Percentiles rank a stretch among this genome's conserved stretches.
Conservation (phyloP, 1,140 invertebrate species). For the Diabrotica undecimpunctata region DNA sequence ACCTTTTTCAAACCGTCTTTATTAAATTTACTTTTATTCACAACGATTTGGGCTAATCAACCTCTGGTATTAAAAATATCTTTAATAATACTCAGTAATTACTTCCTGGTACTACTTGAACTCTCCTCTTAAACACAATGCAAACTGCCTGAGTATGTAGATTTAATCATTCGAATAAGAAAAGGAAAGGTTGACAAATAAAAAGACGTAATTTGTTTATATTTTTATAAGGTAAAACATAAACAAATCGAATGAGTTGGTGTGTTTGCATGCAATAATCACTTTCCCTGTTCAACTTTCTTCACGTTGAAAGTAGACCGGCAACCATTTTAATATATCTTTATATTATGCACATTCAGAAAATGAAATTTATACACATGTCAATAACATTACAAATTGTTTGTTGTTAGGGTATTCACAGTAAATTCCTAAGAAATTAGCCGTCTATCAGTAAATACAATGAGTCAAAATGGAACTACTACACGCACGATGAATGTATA, state of each 20-base stretch:
- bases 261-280: slow-evolving; percentile 7
- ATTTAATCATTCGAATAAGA: neutral
- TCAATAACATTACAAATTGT: neutral
- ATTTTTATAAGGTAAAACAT: slow-evolving; percentile 1
- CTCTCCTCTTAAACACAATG: no score
- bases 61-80: no score
- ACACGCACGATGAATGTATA: no score
- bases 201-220: neutral
- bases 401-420: neutral
- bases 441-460: no score
- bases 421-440: no score
- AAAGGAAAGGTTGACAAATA: neutral
- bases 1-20: no score
- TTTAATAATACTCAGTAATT: no score
- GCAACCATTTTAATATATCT: slow-evolving; percentile 12
- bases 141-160: neutral
- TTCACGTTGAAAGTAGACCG: slow-evolving; percentile 11
- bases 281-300: slow-evolving; percentile 17
- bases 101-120: no score
- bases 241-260: neutral
- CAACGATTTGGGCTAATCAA: no score
- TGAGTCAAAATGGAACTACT: no score
- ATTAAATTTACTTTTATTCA: no score
- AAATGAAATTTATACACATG: neutral
- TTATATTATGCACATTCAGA: slow-evolving; percentile 6